A percentile compares a stretch with the other conserved stretches of the same genome.
Evolutionary conservation across 2,888 invertebrate species (phyloP).

Genomic region (Taenaris catops): DNA sequence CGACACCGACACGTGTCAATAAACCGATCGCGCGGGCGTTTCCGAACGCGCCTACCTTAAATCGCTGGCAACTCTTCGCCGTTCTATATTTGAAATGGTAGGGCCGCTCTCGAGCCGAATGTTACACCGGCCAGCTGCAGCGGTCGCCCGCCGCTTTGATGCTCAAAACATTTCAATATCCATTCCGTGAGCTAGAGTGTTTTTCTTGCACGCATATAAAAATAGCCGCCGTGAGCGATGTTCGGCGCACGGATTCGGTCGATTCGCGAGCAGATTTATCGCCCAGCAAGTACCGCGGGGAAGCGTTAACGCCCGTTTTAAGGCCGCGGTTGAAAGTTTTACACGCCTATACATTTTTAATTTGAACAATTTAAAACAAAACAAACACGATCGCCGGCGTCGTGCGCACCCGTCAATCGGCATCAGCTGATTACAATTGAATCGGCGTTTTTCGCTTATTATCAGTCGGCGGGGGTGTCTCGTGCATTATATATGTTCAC

Average conservation of each 20-base stretch:
- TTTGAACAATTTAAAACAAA: slow-evolving; percentile 50
- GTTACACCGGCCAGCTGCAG: slow-evolving; percentile 24
- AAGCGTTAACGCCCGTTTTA: slow-evolving; percentile 64
- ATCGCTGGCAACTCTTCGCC: slow-evolving; percentile 39
- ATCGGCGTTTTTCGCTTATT: slow-evolving; percentile 18
- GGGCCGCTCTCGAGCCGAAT: slow-evolving; percentile 49
- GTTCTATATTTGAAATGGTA: slow-evolving; percentile 54
- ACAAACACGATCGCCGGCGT: slow-evolving; percentile 35
- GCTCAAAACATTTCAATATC: slow-evolving; percentile 41
- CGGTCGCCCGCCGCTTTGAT: slow-evolving; percentile 35
- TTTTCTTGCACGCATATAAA: slow-evolving; percentile 56
- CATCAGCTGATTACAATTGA: slow-evolving; percentile 39
- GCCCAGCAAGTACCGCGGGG: slow-evolving; percentile 51
- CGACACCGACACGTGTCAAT: slow-evolving; percentile 61
- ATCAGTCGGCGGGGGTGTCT: slow-evolving; percentile 16
- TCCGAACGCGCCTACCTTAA: slow-evolving; percentile 40
- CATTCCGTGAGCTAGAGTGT: slow-evolving; percentile 46
- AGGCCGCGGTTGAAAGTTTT: slow-evolving; percentile 68
- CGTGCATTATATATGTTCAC: slow-evolving; percentile 32
- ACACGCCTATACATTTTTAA: slow-evolving; percentile 61
- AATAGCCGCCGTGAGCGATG: slow-evolving; percentile 60
- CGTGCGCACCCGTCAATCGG: slow-evolving; percentile 15
- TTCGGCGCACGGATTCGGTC: slow-evolving; percentile 52
- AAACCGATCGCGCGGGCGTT: slow-evolving; percentile 49
- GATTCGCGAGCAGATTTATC: slow-evolving; percentile 72